Conservation (phyloP, 1,140 invertebrate genomes). For the Luehdorfia chinensis region DNA sequence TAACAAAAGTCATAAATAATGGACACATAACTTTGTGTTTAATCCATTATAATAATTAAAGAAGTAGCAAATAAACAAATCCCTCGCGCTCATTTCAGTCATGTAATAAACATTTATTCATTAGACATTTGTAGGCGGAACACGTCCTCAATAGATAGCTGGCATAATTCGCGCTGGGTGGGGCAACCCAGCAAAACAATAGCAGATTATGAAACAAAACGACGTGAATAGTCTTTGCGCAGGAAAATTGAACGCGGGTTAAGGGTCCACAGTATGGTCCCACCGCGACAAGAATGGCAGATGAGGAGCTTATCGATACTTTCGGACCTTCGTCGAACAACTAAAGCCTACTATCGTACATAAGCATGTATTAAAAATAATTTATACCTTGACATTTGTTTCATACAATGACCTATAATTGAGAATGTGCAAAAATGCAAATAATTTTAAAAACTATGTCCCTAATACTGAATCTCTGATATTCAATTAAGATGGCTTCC, state of each 20-base stretch:
- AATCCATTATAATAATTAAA: constrained; percentile 24
- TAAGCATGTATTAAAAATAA: too few species aligned
- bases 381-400: too few species aligned
- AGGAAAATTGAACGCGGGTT: constrained; percentile 65
- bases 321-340: constrained; percentile 17
- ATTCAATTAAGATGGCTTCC: too few species aligned
- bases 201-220: constrained; percentile 73
- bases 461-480: too few species aligned
- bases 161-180: constrained; percentile 68
- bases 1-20: constrained; percentile 39
- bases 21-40: constrained; percentile 15
- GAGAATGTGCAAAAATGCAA: too few species aligned
- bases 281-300: constrained; percentile 64
- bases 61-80: constrained; percentile 22
- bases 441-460: too few species aligned
- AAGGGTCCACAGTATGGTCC: constrained; percentile 61
- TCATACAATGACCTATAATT: too few species aligned
- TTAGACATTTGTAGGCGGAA: constrained; percentile 59
- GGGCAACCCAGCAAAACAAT: constrained; percentile 65
- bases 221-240: constrained; percentile 70
- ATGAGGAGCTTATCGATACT: constrained; percentile 36
- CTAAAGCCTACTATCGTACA: too few species aligned
- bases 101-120: constrained; percentile 55
- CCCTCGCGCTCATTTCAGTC: constrained; percentile 31
- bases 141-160: constrained; percentile 70